Percentiles rank a stretch among this genome's conserved stretches.
These are phyloP conservation scores for Cerceris rybyensis DNA, from an alignment of 2,888 invertebrate species.

Conservation along the genomic window DNA sequence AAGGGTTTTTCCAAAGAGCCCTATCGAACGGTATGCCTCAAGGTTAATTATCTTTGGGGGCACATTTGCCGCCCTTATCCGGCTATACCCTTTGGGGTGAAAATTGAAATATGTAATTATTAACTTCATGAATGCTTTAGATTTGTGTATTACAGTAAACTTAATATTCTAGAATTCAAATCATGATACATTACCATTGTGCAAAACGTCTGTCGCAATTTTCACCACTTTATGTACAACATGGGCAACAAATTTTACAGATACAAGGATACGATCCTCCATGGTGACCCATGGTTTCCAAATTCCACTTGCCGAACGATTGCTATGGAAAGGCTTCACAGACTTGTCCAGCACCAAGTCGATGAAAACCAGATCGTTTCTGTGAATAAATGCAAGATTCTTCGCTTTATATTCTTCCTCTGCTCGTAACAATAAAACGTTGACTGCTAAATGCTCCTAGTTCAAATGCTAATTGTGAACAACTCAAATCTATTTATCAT, in stretches of 20 bases:
- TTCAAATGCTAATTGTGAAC: too few relatives aligned
- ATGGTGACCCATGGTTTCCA: slow-evolving; percentile 59
- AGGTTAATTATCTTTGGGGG: too few relatives aligned
- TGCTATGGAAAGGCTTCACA: slow-evolving; percentile 57
- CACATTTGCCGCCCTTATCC: too few relatives aligned
- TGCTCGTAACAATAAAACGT: too few relatives aligned
- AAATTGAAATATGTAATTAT: too few relatives aligned
- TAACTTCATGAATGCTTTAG: too few relatives aligned
- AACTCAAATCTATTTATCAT: too few relatives aligned
- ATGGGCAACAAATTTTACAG: slow-evolving; percentile 67
- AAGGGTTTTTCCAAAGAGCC: too few relatives aligned
- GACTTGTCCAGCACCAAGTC: slow-evolving; percentile 72
- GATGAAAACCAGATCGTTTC: slow-evolving; percentile 64
- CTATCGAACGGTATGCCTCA: too few relatives aligned
- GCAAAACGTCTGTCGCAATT: slow-evolving; percentile 39
- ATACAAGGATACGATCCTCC: slow-evolving; percentile 66
- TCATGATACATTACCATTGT: slow-evolving; percentile 7
- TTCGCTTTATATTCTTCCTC: too few relatives aligned
- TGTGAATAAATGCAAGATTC: slow-evolving; percentile 23
- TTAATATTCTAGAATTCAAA: slow-evolving; percentile 3
- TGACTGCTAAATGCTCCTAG: too few relatives aligned
- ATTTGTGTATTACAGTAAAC: neutral
- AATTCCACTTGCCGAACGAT: slow-evolving; percentile 55
- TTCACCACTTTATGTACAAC: slow-evolving; percentile 61
- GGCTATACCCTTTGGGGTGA: too few relatives aligned